phyloP scores from a whole-genome alignment of 1,140 invertebrate species.

The Drosophila orena region DNA sequence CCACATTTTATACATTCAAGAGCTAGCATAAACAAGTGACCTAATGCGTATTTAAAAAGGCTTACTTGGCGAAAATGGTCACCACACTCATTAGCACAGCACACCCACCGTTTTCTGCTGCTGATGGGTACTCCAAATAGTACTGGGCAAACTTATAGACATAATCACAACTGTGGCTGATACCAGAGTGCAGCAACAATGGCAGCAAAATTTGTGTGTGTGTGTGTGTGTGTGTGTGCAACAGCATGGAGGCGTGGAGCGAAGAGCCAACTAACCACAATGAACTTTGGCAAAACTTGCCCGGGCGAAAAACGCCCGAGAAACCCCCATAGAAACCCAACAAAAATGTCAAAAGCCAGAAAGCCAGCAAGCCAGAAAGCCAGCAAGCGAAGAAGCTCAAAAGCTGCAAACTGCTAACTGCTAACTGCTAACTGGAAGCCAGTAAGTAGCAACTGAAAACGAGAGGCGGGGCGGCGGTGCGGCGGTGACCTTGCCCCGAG shows the following conservation, averaged over 20 bases:
- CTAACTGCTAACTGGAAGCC: background rate
- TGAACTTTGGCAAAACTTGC: constrained; percentile 69
- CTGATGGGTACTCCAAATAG: constrained; percentile 4
- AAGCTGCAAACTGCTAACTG: constrained; percentile 7
- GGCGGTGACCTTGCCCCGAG: constrained; percentile 34
- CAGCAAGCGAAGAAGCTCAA: constrained; percentile 25
- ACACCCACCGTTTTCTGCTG: background rate
- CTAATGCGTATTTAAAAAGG: background rate
- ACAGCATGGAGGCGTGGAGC: constrained; percentile 10
- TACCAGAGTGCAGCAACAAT: constrained; percentile 23
- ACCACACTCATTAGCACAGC: background rate
- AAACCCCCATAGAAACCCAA: constrained; percentile 5
- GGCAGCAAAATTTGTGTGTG: constrained; percentile 30
- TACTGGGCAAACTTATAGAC: constrained; percentile 42
- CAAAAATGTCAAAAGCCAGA: constrained; percentile 63
- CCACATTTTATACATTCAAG: too few species aligned
- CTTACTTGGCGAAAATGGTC: background rate
- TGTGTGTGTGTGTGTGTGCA: constrained; percentile 15
- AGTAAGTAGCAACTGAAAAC: background rate
- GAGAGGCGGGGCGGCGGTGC: background rate
- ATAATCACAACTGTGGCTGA: constrained; percentile 54
- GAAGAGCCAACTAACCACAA: constrained; percentile 36
- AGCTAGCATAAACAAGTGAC: background rate
- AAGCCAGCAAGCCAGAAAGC: too few species aligned
- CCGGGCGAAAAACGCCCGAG: constrained; percentile 1